phyloP scores from a whole-genome alignment of 2,888 invertebrate species.

The Drosophila aldrichi region DNA sequence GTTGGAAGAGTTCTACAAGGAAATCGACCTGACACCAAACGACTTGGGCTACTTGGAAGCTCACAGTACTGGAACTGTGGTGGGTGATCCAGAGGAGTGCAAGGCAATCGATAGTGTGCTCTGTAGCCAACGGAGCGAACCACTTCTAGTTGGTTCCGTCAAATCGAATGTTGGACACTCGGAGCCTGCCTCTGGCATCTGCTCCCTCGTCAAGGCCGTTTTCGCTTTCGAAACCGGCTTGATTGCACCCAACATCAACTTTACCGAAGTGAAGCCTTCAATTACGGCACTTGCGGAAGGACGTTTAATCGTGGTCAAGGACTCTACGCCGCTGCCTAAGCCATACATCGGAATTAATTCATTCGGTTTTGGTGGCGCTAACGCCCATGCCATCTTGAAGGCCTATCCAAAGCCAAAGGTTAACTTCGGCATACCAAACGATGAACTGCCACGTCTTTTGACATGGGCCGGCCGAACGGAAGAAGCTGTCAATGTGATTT shows the following conservation, averaged over 20 bases:
- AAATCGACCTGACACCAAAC: conserved; percentile 90
- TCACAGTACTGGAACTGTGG: conserved; percentile 92
- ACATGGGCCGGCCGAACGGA: conserved; percentile 92
- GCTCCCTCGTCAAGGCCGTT: conserved; percentile 92
- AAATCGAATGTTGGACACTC: conserved; percentile 98
- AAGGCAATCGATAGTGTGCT: conserved; percentile 92
- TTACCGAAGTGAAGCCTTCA: conserved; percentile 87
- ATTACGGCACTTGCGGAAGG: conserved; percentile 88
- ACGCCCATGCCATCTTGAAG: conserved; percentile 86
- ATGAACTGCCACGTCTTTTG: conserved; percentile 90
- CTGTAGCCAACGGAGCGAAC: conserved; percentile 90
- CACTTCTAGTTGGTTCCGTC: conserved; percentile 94
- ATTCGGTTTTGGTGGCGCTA: conserved; percentile 97
- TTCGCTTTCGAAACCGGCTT: conserved; percentile 92
- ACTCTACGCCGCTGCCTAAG: conserved; percentile 89
- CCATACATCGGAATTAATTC: conserved; percentile 94
- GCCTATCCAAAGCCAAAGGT: conserved; percentile 75
- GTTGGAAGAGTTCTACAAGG: conserved; percentile 88
- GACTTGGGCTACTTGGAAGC: conserved; percentile 93
- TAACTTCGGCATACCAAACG: conserved; percentile 88
- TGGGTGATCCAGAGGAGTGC: conserved; percentile 97
- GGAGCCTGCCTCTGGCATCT: conserved; percentile 94
- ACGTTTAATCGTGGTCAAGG: conserved; percentile 90
- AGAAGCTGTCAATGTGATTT: conserved; percentile 89
- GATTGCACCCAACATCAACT: conserved; percentile 95